These are phyloP conservation scores for Drosophila basisetae DNA, from an alignment of 2,888 invertebrate genomes.

Conservation along the genomic window DNA sequence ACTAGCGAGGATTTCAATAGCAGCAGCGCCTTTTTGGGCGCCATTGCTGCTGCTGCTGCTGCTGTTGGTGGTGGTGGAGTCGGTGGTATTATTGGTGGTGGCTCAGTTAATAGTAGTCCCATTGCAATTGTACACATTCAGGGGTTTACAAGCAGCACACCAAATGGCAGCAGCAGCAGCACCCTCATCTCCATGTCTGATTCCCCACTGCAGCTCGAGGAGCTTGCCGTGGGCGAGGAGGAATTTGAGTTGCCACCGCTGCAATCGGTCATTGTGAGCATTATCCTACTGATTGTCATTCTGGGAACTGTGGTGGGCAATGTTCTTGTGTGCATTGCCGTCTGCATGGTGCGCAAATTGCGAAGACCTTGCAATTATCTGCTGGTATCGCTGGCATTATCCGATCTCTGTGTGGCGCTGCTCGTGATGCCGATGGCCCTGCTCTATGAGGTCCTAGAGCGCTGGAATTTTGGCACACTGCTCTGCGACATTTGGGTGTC, in stretches of 20 bases:
- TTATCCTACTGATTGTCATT: conserved; percentile 91
- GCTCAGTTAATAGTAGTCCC: conserved; percentile 56
- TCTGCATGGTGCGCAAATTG: conserved; percentile 96
- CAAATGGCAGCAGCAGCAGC: conserved; percentile 64
- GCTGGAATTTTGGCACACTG: conserved; percentile 96
- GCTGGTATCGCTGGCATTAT: conserved; percentile 97
- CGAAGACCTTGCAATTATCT: conserved; percentile 95
- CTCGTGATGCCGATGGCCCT: conserved; percentile 99
- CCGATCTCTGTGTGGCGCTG: conserved; percentile 97
- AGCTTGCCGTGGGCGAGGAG: conserved; percentile 48
- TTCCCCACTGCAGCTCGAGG: conserved; percentile 55
- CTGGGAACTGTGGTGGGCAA: conserved; percentile 94
- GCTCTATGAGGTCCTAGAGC: conserved; percentile 95
- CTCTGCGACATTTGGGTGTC: conserved; percentile 98
- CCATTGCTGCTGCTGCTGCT: conserved; percentile 50
- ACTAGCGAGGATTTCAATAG: conserved; percentile 5
- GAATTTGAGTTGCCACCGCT: conserved; percentile 82
- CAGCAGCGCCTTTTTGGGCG: conserved; percentile 10
- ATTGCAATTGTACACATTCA: conserved; percentile 53
- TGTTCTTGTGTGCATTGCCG: conserved; percentile 97
- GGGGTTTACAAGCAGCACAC: conserved; percentile 63
- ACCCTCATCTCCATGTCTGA: conserved; percentile 57
- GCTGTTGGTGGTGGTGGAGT: neutral
- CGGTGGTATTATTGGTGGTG: neutral
- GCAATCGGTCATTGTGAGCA: conserved; percentile 89